These are phyloP conservation scores for Thalassarche chlororhynchos DNA, from an alignment of 2,113 vertebrate species.

Conservation along the genomic window DNA sequence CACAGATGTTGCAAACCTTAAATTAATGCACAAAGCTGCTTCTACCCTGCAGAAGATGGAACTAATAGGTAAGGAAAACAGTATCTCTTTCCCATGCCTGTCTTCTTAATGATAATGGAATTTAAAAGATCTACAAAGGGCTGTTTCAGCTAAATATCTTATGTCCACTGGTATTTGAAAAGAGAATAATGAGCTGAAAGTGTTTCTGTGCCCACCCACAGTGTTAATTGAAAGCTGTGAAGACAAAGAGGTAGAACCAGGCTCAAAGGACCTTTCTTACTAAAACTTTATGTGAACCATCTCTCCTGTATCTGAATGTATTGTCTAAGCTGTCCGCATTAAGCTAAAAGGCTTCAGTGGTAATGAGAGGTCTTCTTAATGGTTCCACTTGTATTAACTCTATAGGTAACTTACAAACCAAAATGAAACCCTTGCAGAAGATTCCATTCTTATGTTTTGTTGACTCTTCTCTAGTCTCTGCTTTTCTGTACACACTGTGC, in stretches of 20 bases:
- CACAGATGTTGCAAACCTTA: constrained; percentile 2
- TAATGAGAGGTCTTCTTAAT: background rate
- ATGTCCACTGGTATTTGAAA: background rate
- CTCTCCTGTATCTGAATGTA: background rate
- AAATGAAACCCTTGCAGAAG: background rate
- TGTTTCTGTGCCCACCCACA: background rate
- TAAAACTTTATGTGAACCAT: background rate
- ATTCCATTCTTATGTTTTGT: fast-evolving
- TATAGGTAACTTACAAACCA: background rate
- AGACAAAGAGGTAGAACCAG: background rate
- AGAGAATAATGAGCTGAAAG: background rate
- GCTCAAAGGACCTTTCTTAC: background rate
- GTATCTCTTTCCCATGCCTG: background rate
- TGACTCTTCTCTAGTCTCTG: background rate
- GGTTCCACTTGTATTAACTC: background rate
- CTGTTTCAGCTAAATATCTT: constrained; percentile 10
- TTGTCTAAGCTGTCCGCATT: background rate
- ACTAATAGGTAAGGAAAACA: background rate
- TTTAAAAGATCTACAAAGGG: background rate
- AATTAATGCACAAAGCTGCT: constrained; percentile 24
- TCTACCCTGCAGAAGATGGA: background rate
- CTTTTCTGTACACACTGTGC: background rate
- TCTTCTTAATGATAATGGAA: constrained; percentile 14
- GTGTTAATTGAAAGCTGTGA: constrained; percentile 42
- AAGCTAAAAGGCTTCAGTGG: background rate